A percentile compares a stretch with the other conserved stretches of the same genome.
These are phyloP conservation scores for Lepilemur ruficaudatus DNA, from an alignment of 2,797 vertebrate genomes.

Conservation along the genomic window DNA sequence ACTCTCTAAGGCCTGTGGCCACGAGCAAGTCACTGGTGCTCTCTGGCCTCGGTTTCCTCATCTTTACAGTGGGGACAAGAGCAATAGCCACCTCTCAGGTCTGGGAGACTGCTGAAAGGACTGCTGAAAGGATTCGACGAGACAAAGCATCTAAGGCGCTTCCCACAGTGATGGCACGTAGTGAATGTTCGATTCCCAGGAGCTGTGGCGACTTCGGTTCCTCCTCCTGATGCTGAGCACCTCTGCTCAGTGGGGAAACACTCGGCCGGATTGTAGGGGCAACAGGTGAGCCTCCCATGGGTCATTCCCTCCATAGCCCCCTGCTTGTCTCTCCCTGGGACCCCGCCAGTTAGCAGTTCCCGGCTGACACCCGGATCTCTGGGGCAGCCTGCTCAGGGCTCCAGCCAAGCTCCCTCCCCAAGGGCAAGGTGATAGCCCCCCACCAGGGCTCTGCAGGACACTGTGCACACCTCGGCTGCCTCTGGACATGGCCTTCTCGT, in stretches of 20 bases:
- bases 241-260: rapidly evolving
- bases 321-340: not conserved
- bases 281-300: not conserved
- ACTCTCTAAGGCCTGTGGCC: not conserved
- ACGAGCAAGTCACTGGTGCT: not conserved
- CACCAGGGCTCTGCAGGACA: not conserved
- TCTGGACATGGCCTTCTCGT: not conserved
- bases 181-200: rapidly evolving
- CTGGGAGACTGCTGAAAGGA: not conserved
- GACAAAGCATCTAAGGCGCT: not conserved
- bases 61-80: not conserved
- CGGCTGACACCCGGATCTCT: not conserved
- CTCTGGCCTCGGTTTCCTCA: not conserved
- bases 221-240: not conserved
- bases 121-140: not conserved
- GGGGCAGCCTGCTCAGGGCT: not conserved
- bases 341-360: rapidly evolving
- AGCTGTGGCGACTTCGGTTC: not conserved
- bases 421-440: too few relatives aligned
- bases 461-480: rapidly evolving
- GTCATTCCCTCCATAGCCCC: rapidly evolving
- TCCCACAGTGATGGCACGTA: too few relatives aligned
- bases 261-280: not conserved
- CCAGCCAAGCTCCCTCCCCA: not conserved
- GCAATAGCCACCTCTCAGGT: not conserved